Evolutionary conservation across 2,113 vertebrate genomes (phyloP).

Genomic region (Rhagologus leucostigma): DNA sequence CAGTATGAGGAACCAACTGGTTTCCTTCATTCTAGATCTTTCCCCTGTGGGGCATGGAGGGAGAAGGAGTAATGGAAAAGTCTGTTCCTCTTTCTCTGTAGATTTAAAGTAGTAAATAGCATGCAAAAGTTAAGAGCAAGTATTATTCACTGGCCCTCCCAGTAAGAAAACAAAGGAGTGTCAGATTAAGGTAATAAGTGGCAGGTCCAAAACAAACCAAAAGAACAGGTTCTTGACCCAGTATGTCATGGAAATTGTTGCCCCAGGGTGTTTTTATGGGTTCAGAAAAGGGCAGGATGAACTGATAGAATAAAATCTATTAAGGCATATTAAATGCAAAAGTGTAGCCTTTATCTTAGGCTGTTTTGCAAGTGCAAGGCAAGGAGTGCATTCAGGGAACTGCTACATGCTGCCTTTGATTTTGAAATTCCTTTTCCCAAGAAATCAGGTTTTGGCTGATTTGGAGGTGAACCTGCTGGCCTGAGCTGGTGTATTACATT

Average conservation of each 20-base stretch:
- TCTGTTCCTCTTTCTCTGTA: neutral
- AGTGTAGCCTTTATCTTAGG: neutral
- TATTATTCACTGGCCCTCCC: constrained; percentile 32
- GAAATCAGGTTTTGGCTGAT: neutral
- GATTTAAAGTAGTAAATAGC: neutral
- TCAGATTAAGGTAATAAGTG: constrained; percentile 17
- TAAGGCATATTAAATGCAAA: neutral
- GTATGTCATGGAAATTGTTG: neutral
- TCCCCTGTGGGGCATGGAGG: neutral
- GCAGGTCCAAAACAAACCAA: constrained; percentile 38
- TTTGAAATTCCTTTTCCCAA: neutral
- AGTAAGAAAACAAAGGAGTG: constrained; percentile 60
- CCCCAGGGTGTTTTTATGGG: neutral
- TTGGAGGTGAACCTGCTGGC: neutral
- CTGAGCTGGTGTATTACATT: neutral
- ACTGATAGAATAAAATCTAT: neutral
- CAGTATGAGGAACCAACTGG: neutral
- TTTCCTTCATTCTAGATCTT: neutral
- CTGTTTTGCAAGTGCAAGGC: neutral
- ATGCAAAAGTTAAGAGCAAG: neutral
- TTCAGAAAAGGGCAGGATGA: neutral
- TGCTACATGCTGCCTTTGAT: neutral
- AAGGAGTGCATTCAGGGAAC: neutral
- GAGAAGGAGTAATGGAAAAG: neutral
- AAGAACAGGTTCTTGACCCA: constrained; percentile 19